A percentile compares a stretch with the other conserved stretches of the same genome.
Conservation (phyloP, 2,888 invertebrate species). For the Tanypteryx hageni region DNA sequence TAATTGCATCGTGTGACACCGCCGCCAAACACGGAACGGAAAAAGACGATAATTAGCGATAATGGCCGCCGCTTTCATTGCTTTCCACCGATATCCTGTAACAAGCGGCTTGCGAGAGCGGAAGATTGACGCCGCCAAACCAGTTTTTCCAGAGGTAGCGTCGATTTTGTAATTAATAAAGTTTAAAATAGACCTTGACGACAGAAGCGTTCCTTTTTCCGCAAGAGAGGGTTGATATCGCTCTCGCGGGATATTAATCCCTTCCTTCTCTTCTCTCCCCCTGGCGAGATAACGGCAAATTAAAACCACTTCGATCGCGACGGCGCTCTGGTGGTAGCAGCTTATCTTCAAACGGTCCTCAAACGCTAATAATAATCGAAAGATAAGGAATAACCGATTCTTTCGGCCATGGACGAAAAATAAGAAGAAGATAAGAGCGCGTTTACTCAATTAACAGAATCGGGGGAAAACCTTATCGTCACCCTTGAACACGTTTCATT, state of each 20-base stretch:
- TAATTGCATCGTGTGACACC: neutral
- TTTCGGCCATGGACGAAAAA: constrained; percentile 55
- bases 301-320: constrained; percentile 30
- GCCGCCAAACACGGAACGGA: neutral
- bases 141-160: neutral
- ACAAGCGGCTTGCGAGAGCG: neutral
- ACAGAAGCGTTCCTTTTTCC: neutral
- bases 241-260: constrained; percentile 43
- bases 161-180: constrained; percentile 38
- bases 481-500: constrained; percentile 48
- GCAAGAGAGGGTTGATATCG: neutral
- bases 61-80: neutral
- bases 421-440: constrained; percentile 34
- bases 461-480: constrained; percentile 21
- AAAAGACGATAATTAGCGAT: neutral
- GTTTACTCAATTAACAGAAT: constrained; percentile 57
- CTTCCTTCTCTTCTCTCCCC: neutral
- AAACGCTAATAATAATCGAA: constrained; percentile 55
- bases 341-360: constrained; percentile 59
- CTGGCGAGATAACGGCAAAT: constrained; percentile 51
- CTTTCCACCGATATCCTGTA: neutral
- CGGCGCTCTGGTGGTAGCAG: constrained; percentile 17
- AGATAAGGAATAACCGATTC: constrained; percentile 48
- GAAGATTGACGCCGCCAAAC: neutral
- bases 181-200: constrained; percentile 10